phyloP scores from a whole-genome alignment of 2,888 invertebrate genomes.

The Heterodera filipjevi region DNA sequence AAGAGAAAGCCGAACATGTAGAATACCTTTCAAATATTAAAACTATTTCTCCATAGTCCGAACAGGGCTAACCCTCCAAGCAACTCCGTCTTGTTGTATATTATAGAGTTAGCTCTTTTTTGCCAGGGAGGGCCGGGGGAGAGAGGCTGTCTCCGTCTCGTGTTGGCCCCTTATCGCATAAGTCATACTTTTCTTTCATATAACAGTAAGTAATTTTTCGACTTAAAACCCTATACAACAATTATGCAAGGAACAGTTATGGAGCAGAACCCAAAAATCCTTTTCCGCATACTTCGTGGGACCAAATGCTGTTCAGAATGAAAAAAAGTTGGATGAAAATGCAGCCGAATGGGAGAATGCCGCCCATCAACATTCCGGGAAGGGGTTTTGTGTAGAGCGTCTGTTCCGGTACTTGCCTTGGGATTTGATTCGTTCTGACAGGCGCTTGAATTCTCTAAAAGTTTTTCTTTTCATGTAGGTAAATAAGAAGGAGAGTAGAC shows the following conservation, averaged over 20 bases:
- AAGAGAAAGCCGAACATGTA: conserved; percentile 99
- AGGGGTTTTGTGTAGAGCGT: conserved; percentile 90
- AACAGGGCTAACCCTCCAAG: too few relatives aligned
- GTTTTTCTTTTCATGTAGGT: neutral
- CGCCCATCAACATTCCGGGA: conserved; percentile 71
- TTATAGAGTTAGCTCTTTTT: too few relatives aligned
- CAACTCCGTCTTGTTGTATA: too few relatives aligned
- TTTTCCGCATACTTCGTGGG: conserved; percentile 12
- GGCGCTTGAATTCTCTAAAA: conserved; percentile 80
- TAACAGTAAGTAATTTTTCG: too few relatives aligned
- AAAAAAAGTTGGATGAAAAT: conserved; percentile 99
- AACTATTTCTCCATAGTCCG: too few relatives aligned
- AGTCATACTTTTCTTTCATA: too few relatives aligned
- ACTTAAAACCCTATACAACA: too few relatives aligned
- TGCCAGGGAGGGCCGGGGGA: too few relatives aligned
- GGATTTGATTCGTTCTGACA: conserved; percentile 96
- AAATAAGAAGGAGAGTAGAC: neutral
- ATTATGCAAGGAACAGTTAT: neutral
- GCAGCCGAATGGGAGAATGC: conserved; percentile 95
- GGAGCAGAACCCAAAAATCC: conserved; percentile 16
- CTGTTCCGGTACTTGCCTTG: conserved; percentile 96
- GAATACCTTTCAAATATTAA: conserved; percentile 70
- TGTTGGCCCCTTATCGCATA: too few relatives aligned
- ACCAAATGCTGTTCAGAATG: conserved; percentile 97
- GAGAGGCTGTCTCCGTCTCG: too few relatives aligned